Base-by-base conservation (phyloP, 2,888 invertebrate genomes). In the Asteroscopus sphinx region DNA sequence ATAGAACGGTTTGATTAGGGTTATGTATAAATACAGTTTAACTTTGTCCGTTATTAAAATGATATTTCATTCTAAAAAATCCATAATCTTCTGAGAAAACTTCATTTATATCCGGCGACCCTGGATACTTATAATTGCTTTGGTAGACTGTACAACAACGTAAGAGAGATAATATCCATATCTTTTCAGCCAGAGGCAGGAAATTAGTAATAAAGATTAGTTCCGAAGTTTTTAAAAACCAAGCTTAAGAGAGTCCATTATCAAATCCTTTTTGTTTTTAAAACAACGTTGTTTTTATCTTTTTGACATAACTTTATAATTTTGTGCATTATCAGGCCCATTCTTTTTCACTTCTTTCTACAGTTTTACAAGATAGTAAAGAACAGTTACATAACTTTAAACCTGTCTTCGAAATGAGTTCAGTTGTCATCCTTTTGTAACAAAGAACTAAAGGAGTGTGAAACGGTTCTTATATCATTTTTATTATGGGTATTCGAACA, bases 281-380 rank as follows among this genome's bases (percentile, higher is more conserved):
- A 37, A 12, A 9, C 21, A n/a, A n/a, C n/a, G n/a, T 15, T 28
- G 6, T 33, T 7, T 32, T 58, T 60, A 65, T 73, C 74, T 65
- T 49, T 51, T 49, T 42, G 54, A 60, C 39, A 28, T 57, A 46
- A 73, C 65, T 60, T 57, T 56, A 54, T 64, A 60, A 73, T 73
- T 68, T 58, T 25, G 32, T 73, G 26, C 48, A 52, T 53, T 69
- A 73, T 66, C 57, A 36, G 26, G 32, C 1, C 35, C 36, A 45
- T 58, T 51, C 35, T 58, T 57, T 66, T 58, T 58, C 33, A 65
- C 36, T 55, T 55, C 39, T 16, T 16, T 12, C 12, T 16, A 42
- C 51, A 1, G 8, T 42, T 51, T 35, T 32, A 8, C 12, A 5
- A 35, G 53, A 64, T 60, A 41, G 37, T 17, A 35, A 35, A 33